phyloP scores from a whole-genome alignment of 2,113 vertebrate genomes.

The Trichomycterus rosablanca region DNA sequence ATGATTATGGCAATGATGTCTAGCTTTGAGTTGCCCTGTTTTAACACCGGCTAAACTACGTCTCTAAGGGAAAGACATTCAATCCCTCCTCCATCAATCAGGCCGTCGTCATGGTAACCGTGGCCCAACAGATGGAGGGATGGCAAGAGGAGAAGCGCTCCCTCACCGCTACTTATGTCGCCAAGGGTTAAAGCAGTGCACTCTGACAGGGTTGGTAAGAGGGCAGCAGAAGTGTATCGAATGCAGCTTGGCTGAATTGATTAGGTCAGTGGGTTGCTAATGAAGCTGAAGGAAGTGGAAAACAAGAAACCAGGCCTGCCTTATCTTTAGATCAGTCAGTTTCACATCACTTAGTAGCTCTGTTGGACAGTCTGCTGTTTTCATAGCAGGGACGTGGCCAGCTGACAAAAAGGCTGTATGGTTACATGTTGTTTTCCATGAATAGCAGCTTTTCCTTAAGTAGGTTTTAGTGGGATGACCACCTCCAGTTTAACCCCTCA shows the following conservation, averaged over 20 bases:
- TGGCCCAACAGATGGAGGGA: constrained; percentile 1
- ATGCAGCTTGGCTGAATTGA: too few species aligned
- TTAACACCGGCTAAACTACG: neutral
- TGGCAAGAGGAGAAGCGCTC: neutral
- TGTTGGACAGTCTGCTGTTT: too few species aligned
- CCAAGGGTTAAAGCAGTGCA: constrained; percentile 14
- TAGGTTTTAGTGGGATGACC: too few species aligned
- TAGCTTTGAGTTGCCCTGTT: neutral
- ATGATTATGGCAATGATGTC: neutral
- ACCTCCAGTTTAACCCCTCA: too few species aligned
- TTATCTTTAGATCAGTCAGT: constrained; percentile 14
- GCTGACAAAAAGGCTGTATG: too few species aligned
- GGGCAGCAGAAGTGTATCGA: too few species aligned
- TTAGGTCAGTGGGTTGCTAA: too few species aligned
- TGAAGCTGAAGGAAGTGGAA: too few species aligned
- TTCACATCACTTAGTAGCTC: neutral
- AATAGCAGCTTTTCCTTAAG: too few species aligned
- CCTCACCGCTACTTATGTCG: neutral
- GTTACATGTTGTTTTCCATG: too few species aligned
- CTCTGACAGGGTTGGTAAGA: constrained; percentile 29
- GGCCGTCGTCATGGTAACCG: neutral
- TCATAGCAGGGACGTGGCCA: too few species aligned
- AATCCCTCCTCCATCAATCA: neutral
- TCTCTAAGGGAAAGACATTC: neutral
- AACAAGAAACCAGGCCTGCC: too few species aligned